These are phyloP conservation scores for Halcyon chelicuti DNA, from an alignment of 2,797 vertebrate species.

Conservation along the genomic window DNA sequence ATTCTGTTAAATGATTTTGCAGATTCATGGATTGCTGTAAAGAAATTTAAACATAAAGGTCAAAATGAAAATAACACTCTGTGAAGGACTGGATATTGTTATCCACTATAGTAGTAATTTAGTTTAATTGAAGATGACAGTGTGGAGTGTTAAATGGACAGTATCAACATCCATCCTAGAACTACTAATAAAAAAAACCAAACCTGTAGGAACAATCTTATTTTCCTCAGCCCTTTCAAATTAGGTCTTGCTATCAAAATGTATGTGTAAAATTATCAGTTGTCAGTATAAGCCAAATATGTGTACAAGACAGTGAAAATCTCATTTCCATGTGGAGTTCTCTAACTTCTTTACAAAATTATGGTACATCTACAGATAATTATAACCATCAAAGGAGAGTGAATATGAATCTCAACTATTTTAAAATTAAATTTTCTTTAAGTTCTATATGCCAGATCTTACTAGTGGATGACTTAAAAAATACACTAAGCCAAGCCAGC, in stretches of 20 bases:
- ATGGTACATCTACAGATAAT: not conserved
- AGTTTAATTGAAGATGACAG: not conserved
- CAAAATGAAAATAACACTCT: not conserved
- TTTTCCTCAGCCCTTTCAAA: not conserved
- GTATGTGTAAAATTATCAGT: not conserved
- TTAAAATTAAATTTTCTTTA: not conserved
- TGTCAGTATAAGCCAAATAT: not conserved
- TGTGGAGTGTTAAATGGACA: not conserved
- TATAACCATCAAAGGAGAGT: not conserved
- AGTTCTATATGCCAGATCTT: not conserved
- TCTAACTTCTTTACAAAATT: not conserved
- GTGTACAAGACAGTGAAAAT: not conserved
- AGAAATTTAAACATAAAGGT: not conserved
- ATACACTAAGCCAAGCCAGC: not conserved
- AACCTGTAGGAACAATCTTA: not conserved
- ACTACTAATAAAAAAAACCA: not conserved
- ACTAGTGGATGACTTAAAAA: not conserved
- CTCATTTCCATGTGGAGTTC: not conserved
- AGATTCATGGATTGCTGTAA: not conserved
- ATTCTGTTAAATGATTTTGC: not conserved
- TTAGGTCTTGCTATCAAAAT: not conserved
- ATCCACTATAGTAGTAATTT: not conserved
- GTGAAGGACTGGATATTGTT: not conserved
- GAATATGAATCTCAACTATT: not conserved
- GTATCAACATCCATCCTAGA: not conserved